Evolutionary conservation across 2,797 vertebrate species (phyloP).

Genomic region (Clarias laeviceps): DNA sequence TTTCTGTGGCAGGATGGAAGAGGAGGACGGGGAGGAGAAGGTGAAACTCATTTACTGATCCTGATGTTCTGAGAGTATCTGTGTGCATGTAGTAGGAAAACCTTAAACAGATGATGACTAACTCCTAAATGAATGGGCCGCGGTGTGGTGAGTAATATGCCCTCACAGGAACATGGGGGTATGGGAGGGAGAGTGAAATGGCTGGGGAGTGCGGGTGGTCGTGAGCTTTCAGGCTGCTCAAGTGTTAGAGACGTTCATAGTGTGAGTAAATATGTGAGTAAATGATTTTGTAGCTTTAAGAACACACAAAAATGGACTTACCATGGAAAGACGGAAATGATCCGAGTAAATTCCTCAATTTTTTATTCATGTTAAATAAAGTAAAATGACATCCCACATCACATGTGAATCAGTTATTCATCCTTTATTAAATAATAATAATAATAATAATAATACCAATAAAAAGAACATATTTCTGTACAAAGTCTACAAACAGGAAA

Average conservation of each 20-base stretch:
- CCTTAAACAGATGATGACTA: slow-evolving; percentile 25
- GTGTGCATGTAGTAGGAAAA: slow-evolving; percentile 18
- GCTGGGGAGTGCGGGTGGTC: not conserved
- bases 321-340: not conserved
- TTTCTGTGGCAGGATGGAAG: slow-evolving; percentile 4
- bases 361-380: slow-evolving; percentile 5
- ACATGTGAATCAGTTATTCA: slow-evolving; percentile 69
- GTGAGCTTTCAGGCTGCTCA: slow-evolving; percentile 11
- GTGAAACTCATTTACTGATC: slow-evolving; percentile 13
- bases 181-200: not conserved
- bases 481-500: slow-evolving; percentile 98
- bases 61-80: not conserved
- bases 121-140: slow-evolving; percentile 14
- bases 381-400: slow-evolving; percentile 20
- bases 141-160: slow-evolving; percentile 32
- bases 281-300: not conserved
- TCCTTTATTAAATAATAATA: slow-evolving; percentile 97
- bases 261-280: slow-evolving; percentile 4
- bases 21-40: slow-evolving; percentile 20
- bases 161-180: not conserved
- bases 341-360: not conserved
- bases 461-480: slow-evolving; percentile 93
- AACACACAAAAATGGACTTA: not conserved
- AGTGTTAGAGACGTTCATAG: not conserved
- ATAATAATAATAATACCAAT: slow-evolving; percentile 80